phyloP scores from a whole-genome alignment of 2,888 invertebrate species.

The Xestia c-nigrum region DNA sequence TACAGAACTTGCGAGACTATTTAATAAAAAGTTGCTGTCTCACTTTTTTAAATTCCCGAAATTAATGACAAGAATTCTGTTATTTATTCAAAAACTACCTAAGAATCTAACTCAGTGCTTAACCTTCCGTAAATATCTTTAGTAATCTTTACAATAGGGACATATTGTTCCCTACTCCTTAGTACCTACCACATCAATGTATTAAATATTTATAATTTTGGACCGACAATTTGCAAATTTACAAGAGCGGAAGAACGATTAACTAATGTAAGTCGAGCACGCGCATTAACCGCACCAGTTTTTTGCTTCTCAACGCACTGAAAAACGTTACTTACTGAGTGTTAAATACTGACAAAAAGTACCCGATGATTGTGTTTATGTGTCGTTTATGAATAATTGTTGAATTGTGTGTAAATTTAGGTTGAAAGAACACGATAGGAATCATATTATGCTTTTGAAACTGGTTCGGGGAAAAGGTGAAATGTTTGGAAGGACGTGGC shows the following conservation, averaged over 20 bases:
- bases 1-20: neutral
- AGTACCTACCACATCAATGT: neutral
- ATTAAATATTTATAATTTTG: conserved; percentile 32
- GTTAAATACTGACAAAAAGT: conserved; percentile 38
- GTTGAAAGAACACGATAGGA: conserved; percentile 12
- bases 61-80: neutral
- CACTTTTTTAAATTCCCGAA: neutral
- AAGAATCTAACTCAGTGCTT: neutral
- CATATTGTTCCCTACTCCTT: neutral
- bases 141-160: too few species aligned
- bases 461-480: conserved; percentile 17
- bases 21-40: neutral
- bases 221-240: conserved; percentile 31
- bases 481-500: neutral
- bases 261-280: conserved; percentile 46
- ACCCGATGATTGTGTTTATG: conserved; percentile 27
- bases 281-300: conserved; percentile 37
- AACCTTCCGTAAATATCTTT: neutral
- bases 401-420: conserved; percentile 27
- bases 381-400: conserved; percentile 33
- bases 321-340: conserved; percentile 11
- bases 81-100: neutral
- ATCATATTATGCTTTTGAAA: conserved; percentile 8
- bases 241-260: conserved; percentile 60
- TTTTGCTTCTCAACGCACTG: conserved; percentile 20